These are phyloP conservation scores for Penaeus vannamei DNA, from an alignment of 1,140 invertebrate species.

Conservation along the genomic window DNA sequence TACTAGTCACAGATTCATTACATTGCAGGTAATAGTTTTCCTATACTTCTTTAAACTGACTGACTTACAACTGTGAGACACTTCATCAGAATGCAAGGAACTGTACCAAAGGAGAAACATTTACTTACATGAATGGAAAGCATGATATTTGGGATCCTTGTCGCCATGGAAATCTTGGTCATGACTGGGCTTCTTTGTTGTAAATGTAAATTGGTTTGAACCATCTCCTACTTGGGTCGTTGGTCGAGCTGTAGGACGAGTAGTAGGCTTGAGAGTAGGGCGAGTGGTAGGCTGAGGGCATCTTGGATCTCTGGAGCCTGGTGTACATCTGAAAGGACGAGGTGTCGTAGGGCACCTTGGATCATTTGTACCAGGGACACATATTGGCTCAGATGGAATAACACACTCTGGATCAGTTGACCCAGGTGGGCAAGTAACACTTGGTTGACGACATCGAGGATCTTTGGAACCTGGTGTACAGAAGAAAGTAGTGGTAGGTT, in stretches of 20 bases:
- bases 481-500: slow-evolving; percentile 1
- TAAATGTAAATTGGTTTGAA: not conserved
- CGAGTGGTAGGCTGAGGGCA: not conserved
- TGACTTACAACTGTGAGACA: too few species aligned
- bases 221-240: slow-evolving; percentile 36
- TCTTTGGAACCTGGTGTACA: not conserved
- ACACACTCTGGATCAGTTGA: not conserved
- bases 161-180: slow-evolving; percentile 68
- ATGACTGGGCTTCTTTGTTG: slow-evolving; percentile 27
- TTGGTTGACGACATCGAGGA: not conserved
- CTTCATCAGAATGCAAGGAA: too few species aligned
- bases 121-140: slow-evolving; percentile 71
- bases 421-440: not conserved
- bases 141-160: slow-evolving; percentile 70
- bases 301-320: slow-evolving; percentile 4
- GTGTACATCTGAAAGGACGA: too few species aligned
- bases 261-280: not conserved
- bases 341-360: slow-evolving; percentile 12
- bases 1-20: too few species aligned
- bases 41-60: too few species aligned
- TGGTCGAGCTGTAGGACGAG: not conserved
- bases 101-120: too few species aligned
- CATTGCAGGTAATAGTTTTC: too few species aligned
- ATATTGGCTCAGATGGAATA: not conserved
- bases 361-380: not conserved